These are phyloP conservation scores for Cheilosia vulpina DNA, from an alignment of 2,888 invertebrate species.

Conservation along the genomic window DNA sequence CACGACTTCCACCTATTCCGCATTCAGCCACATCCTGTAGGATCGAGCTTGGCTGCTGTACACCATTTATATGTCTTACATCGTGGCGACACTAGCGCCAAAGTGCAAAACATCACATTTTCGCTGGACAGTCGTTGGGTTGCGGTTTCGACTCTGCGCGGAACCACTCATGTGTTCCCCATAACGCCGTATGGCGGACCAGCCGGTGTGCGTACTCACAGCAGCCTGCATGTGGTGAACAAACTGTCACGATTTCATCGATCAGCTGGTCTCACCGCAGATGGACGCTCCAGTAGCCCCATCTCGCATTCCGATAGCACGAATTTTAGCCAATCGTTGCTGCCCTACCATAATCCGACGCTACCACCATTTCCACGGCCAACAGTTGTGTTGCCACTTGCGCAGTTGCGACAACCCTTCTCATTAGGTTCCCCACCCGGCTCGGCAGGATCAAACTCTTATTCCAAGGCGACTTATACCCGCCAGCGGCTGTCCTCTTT, in stretches of 20 bases:
- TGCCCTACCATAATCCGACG: conserved; percentile 93
- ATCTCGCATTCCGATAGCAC: conserved; percentile 83
- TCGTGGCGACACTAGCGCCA: conserved; percentile 97
- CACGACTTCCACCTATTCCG: conserved; percentile 98
- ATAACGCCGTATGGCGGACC: conserved; percentile 98
- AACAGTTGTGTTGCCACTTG: conserved; percentile 90
- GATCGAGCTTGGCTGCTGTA: conserved; percentile 93
- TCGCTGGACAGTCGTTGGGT: conserved; percentile 98
- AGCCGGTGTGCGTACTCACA: conserved; percentile 96
- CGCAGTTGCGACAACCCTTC: conserved; percentile 91
- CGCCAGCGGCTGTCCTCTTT: conserved; percentile 89
- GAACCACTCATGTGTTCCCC: conserved; percentile 99
- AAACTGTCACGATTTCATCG: conserved; percentile 97
- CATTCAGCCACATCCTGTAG: conserved; percentile 95
- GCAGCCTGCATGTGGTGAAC: conserved; percentile 96
- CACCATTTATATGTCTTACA: conserved; percentile 98
- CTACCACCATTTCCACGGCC: conserved; percentile 96
- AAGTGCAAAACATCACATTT: conserved; percentile 96
- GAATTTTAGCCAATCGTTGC: conserved; percentile 83
- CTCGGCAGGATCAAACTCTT: conserved; percentile 76
- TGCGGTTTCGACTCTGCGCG: conserved; percentile 96
- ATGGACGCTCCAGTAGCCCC: conserved; percentile 90
- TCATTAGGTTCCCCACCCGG: conserved; percentile 81
- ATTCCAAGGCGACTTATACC: conserved; percentile 57
- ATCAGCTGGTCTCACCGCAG: conserved; percentile 94